phyloP scores from a whole-genome alignment of 2,113 vertebrate genomes.

The Chaetodon auriga region DNA sequence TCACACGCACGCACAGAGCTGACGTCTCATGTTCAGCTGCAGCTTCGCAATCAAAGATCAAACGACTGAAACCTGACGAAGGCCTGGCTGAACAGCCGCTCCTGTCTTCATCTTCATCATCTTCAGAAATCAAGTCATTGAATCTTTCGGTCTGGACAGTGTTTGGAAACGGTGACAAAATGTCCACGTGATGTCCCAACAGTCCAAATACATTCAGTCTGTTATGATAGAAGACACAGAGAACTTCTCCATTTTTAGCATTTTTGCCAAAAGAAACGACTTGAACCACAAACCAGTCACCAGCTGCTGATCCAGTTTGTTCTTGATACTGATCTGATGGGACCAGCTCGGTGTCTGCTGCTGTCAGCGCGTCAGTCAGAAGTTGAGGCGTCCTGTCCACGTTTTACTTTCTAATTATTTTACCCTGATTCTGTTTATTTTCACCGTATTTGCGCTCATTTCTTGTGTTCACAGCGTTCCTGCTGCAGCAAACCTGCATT shows the following conservation, averaged over 20 bases:
- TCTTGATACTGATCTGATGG: background rate
- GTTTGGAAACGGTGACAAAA: background rate
- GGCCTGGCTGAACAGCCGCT: background rate
- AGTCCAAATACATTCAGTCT: background rate
- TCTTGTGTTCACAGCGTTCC: background rate
- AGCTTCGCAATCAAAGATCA: conserved; percentile 15
- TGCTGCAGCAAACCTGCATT: background rate
- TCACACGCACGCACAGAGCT: conserved; percentile 12
- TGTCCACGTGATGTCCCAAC: background rate
- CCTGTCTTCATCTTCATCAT: background rate
- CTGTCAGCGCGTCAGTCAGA: background rate
- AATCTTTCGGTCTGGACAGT: background rate
- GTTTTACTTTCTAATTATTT: background rate
- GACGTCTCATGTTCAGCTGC: conserved; percentile 16
- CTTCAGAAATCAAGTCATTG: background rate
- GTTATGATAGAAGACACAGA: background rate
- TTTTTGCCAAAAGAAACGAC: too few relatives aligned
- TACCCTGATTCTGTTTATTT: background rate
- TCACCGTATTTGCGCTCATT: background rate
- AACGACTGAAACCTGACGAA: background rate
- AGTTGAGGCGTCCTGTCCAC: background rate
- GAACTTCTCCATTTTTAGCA: background rate
- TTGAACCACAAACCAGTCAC: background rate
- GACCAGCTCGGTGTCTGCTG: background rate
- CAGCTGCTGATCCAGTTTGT: background rate